Evolutionary conservation across 2,888 invertebrate genomes (phyloP), one percentile per base, ranked within the genome.

Genomic region (Allolobophora icterica): DNA sequence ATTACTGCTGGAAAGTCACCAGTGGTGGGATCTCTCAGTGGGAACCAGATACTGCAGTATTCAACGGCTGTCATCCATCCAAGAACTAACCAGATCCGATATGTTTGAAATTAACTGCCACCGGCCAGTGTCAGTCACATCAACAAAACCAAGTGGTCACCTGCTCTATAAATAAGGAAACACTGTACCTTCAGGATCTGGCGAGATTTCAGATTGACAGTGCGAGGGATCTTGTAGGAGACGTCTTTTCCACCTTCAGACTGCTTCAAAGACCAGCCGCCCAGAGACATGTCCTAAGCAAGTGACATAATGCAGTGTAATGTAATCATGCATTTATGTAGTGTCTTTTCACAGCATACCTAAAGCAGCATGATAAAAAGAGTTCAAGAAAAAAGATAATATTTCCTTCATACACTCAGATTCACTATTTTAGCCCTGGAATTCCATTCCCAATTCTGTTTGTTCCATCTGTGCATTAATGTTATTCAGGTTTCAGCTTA

Each of bases 151-250:
- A 52, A 6, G 19, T 24, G 52, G 52, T 6, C 19, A 52, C 6
- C 21, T 52, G 52, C 24, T 52, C 24, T 52, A 52, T 24, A 52
- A 19, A 52, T 52, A 24, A 52, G 52, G 52, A 52, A 21, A 52
- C 6, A 21, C 1, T 94, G 94, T 93, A 95, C 97, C 15, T 97
- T 97, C 84, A 97, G 96, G 13, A 96, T 96, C 17, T 97, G 97
- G 89, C 97, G 97, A 21, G 97, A 96, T 94, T 98, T 97, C 92
- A 98, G 95, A 95, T 98, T 97, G 90, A 97, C 96, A 34, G 97
- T 97, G 94, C 98, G 97, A 95, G 98, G 98, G 96, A 99, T 99
- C 96, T 99, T 99, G 96, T 97, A 98, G n/a, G 96, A 95, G 0
- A 98, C 97, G 95, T 98, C 98, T 93, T 95, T 94, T 4, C 95